Conservation (phyloP, 1,140 invertebrate genomes). For the Drosophila ficusphila region DNA sequence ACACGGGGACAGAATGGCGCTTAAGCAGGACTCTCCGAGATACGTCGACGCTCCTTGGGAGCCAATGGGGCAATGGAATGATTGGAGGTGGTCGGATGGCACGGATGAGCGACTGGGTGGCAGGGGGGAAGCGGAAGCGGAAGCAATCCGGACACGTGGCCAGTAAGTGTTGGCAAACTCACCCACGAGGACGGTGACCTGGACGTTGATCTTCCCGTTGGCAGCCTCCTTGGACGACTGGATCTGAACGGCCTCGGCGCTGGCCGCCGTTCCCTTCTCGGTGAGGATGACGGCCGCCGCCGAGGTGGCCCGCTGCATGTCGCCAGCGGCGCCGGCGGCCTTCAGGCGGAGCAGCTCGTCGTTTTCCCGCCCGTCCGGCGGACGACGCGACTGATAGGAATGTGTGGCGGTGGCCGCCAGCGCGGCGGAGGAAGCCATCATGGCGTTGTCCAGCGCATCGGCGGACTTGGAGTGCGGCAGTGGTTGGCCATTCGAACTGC, state of each 20-base stretch:
- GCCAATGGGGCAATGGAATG: background rate
- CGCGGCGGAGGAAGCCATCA: conserved; percentile 71
- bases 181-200: conserved; percentile 91
- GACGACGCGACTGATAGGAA: conserved; percentile 83
- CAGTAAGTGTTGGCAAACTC: conserved; percentile 46
- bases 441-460: conserved; percentile 62
- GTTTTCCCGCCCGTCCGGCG: conserved; percentile 92
- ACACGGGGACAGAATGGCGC: conserved; percentile 54
- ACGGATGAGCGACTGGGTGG: conserved; percentile 9
- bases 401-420: conserved; percentile 76
- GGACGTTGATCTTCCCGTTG: conserved; percentile 95
- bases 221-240: conserved; percentile 88
- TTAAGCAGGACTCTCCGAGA: conserved; percentile 46
- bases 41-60: conserved; percentile 35
- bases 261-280: conserved; percentile 83
- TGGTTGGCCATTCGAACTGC: conserved; percentile 55
- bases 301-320: conserved; percentile 70
- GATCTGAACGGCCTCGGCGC: conserved; percentile 85
- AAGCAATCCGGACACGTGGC: conserved; percentile 20
- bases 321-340: conserved; percentile 28
- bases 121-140: background rate
- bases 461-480: conserved; percentile 72
- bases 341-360: conserved; percentile 84
- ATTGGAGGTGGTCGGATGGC: background rate
- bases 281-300: conserved; percentile 74